Conservation (phyloP, 2,113 vertebrate genomes). For the Microtus pennsylvanicus region DNA sequence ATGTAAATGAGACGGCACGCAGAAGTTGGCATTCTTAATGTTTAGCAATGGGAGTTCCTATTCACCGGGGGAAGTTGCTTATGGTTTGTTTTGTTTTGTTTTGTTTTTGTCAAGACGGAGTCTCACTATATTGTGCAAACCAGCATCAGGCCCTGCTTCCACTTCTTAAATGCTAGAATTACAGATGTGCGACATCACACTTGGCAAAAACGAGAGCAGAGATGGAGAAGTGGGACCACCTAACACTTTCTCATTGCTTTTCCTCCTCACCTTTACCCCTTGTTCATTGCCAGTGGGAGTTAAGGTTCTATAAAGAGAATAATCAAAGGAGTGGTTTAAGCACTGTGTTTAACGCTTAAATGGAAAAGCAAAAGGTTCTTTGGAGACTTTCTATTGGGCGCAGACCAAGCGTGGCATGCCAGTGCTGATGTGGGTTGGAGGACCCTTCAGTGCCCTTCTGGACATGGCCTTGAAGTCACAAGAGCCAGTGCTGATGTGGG, state of each 20-base stretch:
- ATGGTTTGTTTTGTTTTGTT: background rate
- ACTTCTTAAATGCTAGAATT: background rate
- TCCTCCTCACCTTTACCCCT: background rate
- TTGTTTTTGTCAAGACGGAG: background rate
- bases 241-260: background rate
- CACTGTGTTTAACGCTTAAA: background rate
- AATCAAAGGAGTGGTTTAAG: background rate
- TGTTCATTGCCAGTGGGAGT: background rate
- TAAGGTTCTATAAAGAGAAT: background rate
- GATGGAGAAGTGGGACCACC: background rate
- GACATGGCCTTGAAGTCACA: background rate
- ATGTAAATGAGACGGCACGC: background rate
- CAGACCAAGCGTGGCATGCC: background rate
- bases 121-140: background rate
- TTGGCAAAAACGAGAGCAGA: background rate
- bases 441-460: background rate
- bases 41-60: background rate
- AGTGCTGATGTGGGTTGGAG: background rate
- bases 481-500: too few relatives aligned
- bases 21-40: background rate
- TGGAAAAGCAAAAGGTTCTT: slow-evolving; percentile 2
- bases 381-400: background rate
- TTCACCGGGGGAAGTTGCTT: background rate
- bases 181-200: background rate
- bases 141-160: background rate